Evolutionary conservation across 2,888 invertebrate genomes (phyloP), one percentile per base, ranked within the genome.

Genomic region (Tenthredo livida): DNA sequence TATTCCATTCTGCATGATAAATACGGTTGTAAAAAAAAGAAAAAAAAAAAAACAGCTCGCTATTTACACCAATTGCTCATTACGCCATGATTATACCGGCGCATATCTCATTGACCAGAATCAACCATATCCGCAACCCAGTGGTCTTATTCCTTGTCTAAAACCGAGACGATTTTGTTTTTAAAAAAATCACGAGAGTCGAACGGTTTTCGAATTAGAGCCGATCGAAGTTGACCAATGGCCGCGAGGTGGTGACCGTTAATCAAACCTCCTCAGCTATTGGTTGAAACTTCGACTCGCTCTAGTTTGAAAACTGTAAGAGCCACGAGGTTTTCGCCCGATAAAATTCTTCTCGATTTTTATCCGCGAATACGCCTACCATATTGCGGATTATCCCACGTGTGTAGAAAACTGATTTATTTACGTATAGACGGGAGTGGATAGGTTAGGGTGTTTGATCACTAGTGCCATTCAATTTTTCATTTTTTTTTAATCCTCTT

Each of bases 111-210:
- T 73, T 2, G 7, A 43, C n/a, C 21, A 9, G 21, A 73, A 73
- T 43, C 37, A 43, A 21, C 72, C 15, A 43, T 43, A 40, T 73
- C 6, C 17, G 7, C 7, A 37, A 21, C 0, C n/a, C 21, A 4
- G 10, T 43, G 1, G 40, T 21, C n/a, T 12, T 17, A 43, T 21
- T 73, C 72, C 12, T 73, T 43, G 72, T n/a, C 21, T 2, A 73
- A 73, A 40, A 40, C 21, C 21, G 72, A 73, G 43, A n/a, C 72
- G 21, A 73, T 73, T 70, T 70, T 43, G 72, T 73, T 15, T 4
- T 0, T 12, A 3, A 21, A 43, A 73, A 40, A 73, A 43, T 43
- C 12, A 21, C 21, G n/a, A n/a, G 40, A 12, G 72, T 43, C 43
- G 0, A 40, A 73, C 72, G 1, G 72, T 25, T 43, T 3, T 73